A percentile compares a stretch with the other conserved stretches of the same genome.
Evolutionary conservation across 1,140 invertebrate species (phyloP).

Genomic region (Euwallacea fornicatus): DNA sequence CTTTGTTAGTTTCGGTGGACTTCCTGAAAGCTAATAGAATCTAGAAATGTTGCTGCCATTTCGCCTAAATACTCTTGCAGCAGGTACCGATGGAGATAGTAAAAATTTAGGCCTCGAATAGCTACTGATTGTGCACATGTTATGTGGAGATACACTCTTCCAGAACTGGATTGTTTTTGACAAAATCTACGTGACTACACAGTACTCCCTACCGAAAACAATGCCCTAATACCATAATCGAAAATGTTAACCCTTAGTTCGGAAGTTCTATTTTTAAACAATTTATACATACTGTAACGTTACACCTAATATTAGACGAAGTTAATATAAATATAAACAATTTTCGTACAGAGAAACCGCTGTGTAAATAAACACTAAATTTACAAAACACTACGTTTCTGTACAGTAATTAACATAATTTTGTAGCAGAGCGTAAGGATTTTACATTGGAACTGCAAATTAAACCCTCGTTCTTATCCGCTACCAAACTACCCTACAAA

Average conservation of each 20-base stretch:
- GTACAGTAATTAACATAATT: conserved; percentile 32
- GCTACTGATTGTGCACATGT: conserved; percentile 52
- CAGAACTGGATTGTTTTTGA: neutral
- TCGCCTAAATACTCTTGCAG: neutral
- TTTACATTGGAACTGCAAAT: conserved; percentile 5
- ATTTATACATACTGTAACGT: conserved; percentile 18
- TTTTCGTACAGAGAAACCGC: conserved; percentile 37
- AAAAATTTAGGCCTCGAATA: conserved; percentile 47
- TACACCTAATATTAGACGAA: conserved; percentile 16
- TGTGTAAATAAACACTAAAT: neutral
- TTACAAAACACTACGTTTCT: conserved; percentile 15
- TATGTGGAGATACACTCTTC: conserved; percentile 25
- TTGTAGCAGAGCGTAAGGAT: neutral
- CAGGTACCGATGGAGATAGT: conserved; percentile 30
- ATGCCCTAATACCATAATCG: neutral
- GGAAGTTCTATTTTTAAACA: conserved; percentile 17
- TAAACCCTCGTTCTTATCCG: neutral
- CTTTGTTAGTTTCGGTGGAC: no score
- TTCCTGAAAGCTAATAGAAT: no score
- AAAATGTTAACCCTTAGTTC: neutral
- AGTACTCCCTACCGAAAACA: neutral
- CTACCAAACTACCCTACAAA: neutral
- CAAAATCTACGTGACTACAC: neutral
- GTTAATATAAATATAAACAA: conserved; percentile 43
- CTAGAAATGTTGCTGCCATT: neutral